phyloP scores from a whole-genome alignment of 2,888 invertebrate genomes.

The Epinotia brunnichana region DNA sequence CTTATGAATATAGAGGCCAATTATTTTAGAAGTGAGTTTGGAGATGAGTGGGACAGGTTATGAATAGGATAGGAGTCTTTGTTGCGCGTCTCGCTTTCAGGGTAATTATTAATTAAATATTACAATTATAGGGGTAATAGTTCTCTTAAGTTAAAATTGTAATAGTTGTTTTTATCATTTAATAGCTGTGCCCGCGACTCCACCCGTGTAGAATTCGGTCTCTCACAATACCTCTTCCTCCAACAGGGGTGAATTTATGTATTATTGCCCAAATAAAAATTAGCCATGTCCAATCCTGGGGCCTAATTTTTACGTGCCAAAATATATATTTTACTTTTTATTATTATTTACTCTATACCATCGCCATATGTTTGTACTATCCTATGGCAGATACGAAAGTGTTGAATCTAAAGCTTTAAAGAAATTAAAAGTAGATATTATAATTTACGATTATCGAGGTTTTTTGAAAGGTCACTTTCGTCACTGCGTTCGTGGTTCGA shows the following conservation, averaged over 20 bases:
- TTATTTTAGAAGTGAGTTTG: background rate
- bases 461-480: background rate
- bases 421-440: background rate
- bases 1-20: background rate
- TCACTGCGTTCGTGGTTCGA: background rate
- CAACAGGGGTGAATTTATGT: no score
- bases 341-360: background rate
- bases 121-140: background rate
- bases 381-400: background rate
- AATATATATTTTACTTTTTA: no score
- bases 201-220: no score
- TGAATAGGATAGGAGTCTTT: background rate
- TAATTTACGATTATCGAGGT: background rate
- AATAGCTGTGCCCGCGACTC: no score
- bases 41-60: background rate
- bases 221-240: no score
- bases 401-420: background rate
- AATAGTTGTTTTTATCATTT: background rate
- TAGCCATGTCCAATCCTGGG: no score
- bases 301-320: no score
- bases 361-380: background rate
- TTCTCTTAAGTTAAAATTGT: conserved; percentile 1
- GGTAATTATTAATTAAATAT: conserved; percentile 19
- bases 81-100: conserved; percentile 15
- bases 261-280: no score